phyloP scores from a whole-genome alignment of 2,797 vertebrate species.

The Microtus agrestis region DNA sequence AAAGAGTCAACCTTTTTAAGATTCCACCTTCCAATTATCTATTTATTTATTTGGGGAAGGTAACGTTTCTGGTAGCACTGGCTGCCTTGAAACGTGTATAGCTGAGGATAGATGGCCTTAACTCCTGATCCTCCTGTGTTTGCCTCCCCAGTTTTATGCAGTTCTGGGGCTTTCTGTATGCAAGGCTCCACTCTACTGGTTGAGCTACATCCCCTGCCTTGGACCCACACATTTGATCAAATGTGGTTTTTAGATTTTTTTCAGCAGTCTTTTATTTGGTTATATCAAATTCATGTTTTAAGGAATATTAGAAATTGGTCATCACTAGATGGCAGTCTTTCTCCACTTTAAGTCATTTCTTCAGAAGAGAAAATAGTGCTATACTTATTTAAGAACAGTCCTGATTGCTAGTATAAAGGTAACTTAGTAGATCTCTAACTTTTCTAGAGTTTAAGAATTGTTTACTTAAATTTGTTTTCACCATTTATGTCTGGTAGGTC shows the following conservation, averaged over 20 bases:
- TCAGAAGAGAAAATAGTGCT: not conserved
- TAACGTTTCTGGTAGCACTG: not conserved
- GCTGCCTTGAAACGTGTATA: not conserved
- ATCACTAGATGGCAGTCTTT: slow-evolving; percentile 87
- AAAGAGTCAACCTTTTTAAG: not conserved
- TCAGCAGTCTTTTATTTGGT: not conserved
- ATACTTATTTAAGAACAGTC: not conserved
- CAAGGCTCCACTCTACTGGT: too few relatives aligned
- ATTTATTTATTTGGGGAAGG: not conserved
- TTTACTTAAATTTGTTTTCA: not conserved
- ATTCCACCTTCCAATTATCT: not conserved
- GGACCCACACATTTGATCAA: not conserved
- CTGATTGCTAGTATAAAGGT: not conserved
- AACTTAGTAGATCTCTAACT: not conserved
- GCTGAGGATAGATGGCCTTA: not conserved
- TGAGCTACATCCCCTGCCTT: not conserved
- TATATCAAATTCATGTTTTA: not conserved
- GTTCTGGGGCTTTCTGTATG: not conserved
- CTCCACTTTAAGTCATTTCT: slow-evolving; percentile 72
- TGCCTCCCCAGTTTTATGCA: not conserved
- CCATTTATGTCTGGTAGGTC: not conserved
- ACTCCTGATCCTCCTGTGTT: not conserved
- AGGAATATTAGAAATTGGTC: not conserved
- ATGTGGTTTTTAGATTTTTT: slow-evolving; percentile 10
- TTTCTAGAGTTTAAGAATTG: not conserved